Base-by-base conservation (phyloP, 1,140 invertebrate species). In the Drosophila grimshawi region DNA sequence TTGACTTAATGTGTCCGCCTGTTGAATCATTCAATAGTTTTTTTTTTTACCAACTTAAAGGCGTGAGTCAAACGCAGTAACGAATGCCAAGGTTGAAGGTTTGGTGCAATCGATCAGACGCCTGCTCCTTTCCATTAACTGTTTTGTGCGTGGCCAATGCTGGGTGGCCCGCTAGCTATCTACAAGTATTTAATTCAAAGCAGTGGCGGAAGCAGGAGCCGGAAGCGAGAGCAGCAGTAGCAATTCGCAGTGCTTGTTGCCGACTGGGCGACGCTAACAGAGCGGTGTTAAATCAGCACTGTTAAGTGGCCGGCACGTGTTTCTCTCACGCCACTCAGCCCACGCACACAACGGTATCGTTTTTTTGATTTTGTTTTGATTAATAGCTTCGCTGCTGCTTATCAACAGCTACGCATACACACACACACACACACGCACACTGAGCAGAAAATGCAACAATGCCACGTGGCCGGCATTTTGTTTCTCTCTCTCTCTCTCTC, bases 321-420 rank as follows among this genome's bases (percentile, higher is more conserved):
- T 91, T 91, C 90, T 86, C 81, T 82, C 90, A 81, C 90, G 68
- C 68, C 32, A 46, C 30, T 33, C 48, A 53, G 49, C 43, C 5
- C 79, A 73, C 72, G 51, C 82, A 81, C 71, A 76, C 71, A 70
- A 29, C 0, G 39, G 57, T 46, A 48, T 39, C 49, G 10, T 63
- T 55, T 90, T 91, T 88, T 91, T 85, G 83, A 83, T 81, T 91
- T 91, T 91, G 90, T 91, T 91, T 91, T 91, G 90, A 91, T 91
- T 91, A 90, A 91, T 83, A 88, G 76, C 55, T 91, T 91, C 90
- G 90, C 81, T 79, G 79, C 55, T 71, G 73, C 83, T 85, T 85
- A 85, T 85, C 79, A 88, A 5, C n/a, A 53, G 37, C n/a, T 41
- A 35, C 55, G 32, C 66, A 45, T 37, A 39, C 55, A 60, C 55